Percentiles rank a stretch among this genome's conserved stretches.
phyloP scores from a whole-genome alignment of 2,888 invertebrate genomes.

The Erpobdella octoculata region DNA sequence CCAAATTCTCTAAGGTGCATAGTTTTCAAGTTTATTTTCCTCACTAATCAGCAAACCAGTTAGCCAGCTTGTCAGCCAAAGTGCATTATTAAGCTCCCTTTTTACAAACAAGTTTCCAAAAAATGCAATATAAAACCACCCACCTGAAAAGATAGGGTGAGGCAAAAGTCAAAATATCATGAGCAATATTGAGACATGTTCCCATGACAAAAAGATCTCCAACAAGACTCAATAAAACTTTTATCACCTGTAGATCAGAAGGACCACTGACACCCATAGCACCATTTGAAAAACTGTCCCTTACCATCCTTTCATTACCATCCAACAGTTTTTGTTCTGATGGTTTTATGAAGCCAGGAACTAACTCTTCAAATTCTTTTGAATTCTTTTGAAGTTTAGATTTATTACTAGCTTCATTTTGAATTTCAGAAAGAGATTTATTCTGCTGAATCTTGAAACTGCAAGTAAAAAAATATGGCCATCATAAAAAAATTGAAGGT shows the following conservation, averaged over 20 bases:
- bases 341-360: background rate
- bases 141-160: constrained; percentile 11
- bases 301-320: background rate
- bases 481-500: too few species aligned
- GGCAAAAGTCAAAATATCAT: constrained; percentile 15
- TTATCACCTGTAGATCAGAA: background rate
- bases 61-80: too few species aligned
- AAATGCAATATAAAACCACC: background rate
- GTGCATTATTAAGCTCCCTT: background rate
- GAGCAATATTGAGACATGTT: constrained; percentile 3
- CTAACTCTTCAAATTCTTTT: background rate
- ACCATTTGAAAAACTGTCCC: background rate
- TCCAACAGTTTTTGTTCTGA: background rate
- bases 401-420: too few species aligned
- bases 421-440: too few species aligned
- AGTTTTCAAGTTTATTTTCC: background rate
- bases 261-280: background rate
- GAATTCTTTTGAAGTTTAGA: too few species aligned
- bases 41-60: too few species aligned
- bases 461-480: too few species aligned
- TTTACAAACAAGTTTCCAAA: background rate
- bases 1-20: background rate
- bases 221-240: background rate
- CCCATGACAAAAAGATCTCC: background rate
- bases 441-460: too few species aligned